Conservation (phyloP, 2,797 vertebrate species). For the Meriones psammophilus region DNA sequence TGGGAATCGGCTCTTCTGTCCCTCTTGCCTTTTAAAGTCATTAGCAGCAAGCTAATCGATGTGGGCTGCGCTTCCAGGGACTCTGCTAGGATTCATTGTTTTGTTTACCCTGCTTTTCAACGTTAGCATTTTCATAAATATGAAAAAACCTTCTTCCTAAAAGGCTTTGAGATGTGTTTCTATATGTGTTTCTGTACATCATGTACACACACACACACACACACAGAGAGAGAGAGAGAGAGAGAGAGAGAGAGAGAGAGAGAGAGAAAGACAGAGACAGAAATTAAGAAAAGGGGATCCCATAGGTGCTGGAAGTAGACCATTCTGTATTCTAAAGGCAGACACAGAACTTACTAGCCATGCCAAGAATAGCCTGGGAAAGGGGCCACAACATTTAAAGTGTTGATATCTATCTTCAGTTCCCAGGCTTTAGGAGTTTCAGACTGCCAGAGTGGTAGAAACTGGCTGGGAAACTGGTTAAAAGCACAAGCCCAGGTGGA, state of each 20-base stretch:
- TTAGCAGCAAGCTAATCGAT: background rate
- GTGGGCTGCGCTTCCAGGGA: background rate
- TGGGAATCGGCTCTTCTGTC: background rate
- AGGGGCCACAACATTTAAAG: background rate
- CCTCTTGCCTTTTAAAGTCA: constrained; percentile 44
- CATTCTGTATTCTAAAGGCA: constrained; percentile 15
- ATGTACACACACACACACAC: background rate
- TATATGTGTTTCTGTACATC: background rate
- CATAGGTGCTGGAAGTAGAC: background rate
- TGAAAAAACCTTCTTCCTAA: background rate
- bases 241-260: background rate
- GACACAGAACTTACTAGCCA: background rate
- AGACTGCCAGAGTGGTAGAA: background rate
- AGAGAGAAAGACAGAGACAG: background rate
- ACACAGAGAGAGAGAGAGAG: background rate
- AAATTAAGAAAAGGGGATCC: background rate
- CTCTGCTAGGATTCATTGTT: constrained; percentile 37
- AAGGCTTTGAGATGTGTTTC: constrained; percentile 7
- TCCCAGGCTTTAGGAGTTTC: background rate
- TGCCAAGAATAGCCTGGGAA: background rate
- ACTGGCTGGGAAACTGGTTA: background rate
- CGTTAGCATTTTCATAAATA: constrained; percentile 35
- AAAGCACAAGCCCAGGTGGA: background rate
- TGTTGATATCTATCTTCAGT: constrained; percentile 17
- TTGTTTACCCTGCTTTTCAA: constrained; percentile 49